Percentiles rank a stretch among this genome's conserved stretches.
These are phyloP conservation scores for Polymixis lichenea DNA, from an alignment of 2,888 invertebrate genomes.

Conservation along the genomic window DNA sequence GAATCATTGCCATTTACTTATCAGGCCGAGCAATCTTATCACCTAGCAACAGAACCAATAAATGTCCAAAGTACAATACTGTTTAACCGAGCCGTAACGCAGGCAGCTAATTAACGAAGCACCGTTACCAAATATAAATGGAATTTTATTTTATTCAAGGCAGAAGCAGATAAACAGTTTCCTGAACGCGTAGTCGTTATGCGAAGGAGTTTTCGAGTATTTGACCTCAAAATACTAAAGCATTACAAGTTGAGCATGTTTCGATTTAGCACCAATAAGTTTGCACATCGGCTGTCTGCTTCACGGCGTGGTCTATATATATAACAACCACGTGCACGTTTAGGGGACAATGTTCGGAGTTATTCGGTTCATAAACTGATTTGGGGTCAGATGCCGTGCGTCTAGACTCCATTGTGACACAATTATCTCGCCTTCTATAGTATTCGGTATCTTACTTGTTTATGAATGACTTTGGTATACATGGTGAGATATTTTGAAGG, in stretches of 20 bases:
- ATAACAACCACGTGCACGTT: slow-evolving; percentile 83
- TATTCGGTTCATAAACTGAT: slow-evolving; percentile 74
- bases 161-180: slow-evolving; percentile 45
- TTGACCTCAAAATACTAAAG: slow-evolving; percentile 48
- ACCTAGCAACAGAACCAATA: slow-evolving; percentile 61
- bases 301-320: slow-evolving; percentile 78
- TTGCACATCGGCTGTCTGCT: slow-evolving; percentile 31
- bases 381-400: slow-evolving; percentile 82
- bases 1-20: slow-evolving; percentile 50
- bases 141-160: slow-evolving; percentile 56
- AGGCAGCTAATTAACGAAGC: slow-evolving; percentile 44
- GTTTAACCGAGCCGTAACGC: slow-evolving; percentile 42
- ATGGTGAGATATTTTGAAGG: not conserved
- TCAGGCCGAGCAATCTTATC: slow-evolving; percentile 63
- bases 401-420: slow-evolving; percentile 72
- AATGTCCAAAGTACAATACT: slow-evolving; percentile 17
- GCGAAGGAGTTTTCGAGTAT: slow-evolving; percentile 29
- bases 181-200: slow-evolving; percentile 39
- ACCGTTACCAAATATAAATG: slow-evolving; percentile 48
- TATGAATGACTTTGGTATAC: slow-evolving; percentile 25
- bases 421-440: slow-evolving; percentile 33
- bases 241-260: slow-evolving; percentile 35
- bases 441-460: slow-evolving; percentile 25
- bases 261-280: slow-evolving; percentile 35
- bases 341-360: slow-evolving; percentile 79